Evolutionary conservation across 2,797 vertebrate genomes (phyloP).

Genomic region (Heliangelus exortis): DNA sequence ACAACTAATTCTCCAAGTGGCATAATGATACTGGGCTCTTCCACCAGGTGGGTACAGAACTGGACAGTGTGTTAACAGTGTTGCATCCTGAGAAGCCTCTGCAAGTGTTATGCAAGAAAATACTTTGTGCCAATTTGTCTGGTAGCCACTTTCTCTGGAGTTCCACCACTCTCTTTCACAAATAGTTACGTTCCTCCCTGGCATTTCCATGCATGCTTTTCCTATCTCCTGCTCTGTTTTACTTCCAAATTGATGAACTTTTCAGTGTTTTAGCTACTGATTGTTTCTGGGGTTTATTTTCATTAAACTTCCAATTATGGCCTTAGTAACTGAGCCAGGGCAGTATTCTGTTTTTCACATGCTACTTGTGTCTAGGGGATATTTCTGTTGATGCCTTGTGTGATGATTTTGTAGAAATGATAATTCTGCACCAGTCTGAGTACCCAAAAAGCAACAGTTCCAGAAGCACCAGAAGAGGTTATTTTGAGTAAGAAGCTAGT

Average conservation of each 20-base stretch:
- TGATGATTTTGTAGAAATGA: neutral
- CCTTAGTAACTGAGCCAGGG: neutral
- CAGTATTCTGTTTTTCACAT: neutral
- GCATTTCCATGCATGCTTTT: neutral
- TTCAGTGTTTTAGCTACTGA: neutral
- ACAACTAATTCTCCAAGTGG: neutral
- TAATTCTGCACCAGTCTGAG: neutral
- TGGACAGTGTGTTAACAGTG: neutral
- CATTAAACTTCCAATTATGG: neutral
- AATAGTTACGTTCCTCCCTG: neutral
- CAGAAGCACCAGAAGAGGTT: neutral
- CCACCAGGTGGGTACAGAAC: neutral
- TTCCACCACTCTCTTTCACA: neutral
- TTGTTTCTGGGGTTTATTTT: neutral
- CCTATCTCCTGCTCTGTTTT: neutral
- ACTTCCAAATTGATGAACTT: neutral
- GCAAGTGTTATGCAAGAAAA: neutral
- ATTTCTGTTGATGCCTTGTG: neutral
- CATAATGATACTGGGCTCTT: neutral
- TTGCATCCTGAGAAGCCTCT: neutral
- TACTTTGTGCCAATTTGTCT: neutral
- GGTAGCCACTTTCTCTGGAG: neutral
- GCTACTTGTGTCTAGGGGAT: neutral
- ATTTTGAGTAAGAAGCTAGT: neutral
- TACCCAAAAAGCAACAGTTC: neutral